phyloP scores from a whole-genome alignment of 2,888 invertebrate species.

The Lasioglossum marginatum region DNA sequence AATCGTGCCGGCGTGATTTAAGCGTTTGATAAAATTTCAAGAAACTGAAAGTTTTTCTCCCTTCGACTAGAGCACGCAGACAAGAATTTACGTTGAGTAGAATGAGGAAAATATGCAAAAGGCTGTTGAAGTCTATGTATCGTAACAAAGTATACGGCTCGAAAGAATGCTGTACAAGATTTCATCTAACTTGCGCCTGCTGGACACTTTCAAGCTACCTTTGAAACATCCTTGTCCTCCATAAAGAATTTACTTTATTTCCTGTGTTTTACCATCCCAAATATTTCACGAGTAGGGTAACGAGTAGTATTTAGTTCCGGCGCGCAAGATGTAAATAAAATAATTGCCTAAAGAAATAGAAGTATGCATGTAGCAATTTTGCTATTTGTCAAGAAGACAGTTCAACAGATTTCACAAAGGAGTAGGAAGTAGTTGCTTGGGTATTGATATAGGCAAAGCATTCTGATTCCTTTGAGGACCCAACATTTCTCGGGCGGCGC shows the following conservation, averaged over 20 bases:
- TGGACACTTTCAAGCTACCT: not conserved
- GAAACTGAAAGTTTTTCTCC: not conserved
- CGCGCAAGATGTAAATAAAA: not conserved
- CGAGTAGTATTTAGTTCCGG: not conserved
- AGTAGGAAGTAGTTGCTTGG: not conserved
- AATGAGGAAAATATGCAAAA: conserved; percentile 1
- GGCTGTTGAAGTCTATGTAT: not conserved
- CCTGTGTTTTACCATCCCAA: not conserved
- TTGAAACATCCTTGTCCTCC: not conserved
- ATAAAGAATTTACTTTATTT: not conserved
- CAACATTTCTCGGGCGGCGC: not conserved
- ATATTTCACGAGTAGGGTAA: not conserved
- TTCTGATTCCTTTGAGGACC: not conserved
- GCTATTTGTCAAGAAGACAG: not conserved
- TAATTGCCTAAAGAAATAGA: not conserved
- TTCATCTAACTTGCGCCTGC: not conserved
- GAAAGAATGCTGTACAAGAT: not conserved
- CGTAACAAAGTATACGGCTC: not conserved
- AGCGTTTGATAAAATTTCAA: not conserved
- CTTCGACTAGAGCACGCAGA: not conserved
- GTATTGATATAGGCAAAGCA: not conserved
- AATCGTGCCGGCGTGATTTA: not conserved
- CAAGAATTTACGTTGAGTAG: not conserved
- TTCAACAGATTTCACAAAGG: not conserved
- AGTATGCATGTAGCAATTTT: not conserved